Conservation (phyloP, 2,113 vertebrate species). For the Phaethon lepturus region DNA sequence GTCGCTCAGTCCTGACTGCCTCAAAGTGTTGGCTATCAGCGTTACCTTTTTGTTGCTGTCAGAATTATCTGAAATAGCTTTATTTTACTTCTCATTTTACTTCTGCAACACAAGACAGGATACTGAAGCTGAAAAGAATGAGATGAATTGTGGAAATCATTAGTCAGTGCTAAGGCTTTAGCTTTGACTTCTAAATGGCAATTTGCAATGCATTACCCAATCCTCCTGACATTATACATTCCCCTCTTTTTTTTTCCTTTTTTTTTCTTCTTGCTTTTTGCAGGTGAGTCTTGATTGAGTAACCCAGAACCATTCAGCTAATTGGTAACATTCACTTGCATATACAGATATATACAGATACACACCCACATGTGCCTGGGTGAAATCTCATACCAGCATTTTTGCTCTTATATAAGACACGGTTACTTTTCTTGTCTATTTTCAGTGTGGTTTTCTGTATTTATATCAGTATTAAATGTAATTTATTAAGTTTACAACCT, state of each 20-base stretch:
- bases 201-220: neutral
- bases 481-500: constrained; percentile 48
- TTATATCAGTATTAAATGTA: constrained; percentile 47
- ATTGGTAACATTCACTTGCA: neutral
- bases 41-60: neutral
- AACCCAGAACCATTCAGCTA: neutral
- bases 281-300: neutral
- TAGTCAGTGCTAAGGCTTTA: neutral
- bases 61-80: neutral
- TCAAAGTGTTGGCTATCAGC: accelerated
- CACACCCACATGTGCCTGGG: neutral
- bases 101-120: neutral
- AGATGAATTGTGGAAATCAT: neutral
- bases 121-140: neutral
- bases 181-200: neutral
- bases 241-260: too few species aligned
- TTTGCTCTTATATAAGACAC: neutral
- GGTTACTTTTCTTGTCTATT: neutral
- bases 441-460: constrained; percentile 13
- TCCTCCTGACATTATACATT: neutral
- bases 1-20: neutral
- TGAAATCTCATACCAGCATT: constrained; percentile 1
- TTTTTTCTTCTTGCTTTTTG: neutral
- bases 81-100: neutral
- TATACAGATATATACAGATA: neutral